Conservation (phyloP, 2,888 invertebrate genomes). For the Agriotes lineatus region DNA sequence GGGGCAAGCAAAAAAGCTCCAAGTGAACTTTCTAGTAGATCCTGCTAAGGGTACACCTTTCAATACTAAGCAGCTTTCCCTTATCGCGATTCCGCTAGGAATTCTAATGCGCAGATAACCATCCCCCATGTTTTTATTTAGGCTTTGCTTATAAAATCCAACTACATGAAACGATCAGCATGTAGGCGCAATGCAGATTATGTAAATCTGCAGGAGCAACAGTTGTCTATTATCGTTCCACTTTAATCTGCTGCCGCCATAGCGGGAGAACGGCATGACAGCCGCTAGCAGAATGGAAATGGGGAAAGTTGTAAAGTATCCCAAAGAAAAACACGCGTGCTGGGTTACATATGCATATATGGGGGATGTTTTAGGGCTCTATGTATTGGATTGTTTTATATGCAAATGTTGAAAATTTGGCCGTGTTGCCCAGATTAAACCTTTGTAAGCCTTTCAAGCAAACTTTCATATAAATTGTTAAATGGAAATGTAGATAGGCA, state of each 20-base stretch:
- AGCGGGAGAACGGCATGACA: neutral
- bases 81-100: neutral
- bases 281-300: neutral
- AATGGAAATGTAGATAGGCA: too few species aligned
- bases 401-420: too few species aligned
- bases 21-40: too few species aligned
- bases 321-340: neutral
- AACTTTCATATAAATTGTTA: too few species aligned
- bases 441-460: too few species aligned
- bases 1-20: too few species aligned
- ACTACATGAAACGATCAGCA: conserved; percentile 24
- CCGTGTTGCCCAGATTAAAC: too few species aligned
- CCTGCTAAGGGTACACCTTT: too few species aligned
- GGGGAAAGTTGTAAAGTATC: neutral
- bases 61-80: too few species aligned
- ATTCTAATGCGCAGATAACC: neutral
- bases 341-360: too few species aligned
- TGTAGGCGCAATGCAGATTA: conserved; percentile 30
- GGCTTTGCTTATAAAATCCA: conserved; percentile 15
- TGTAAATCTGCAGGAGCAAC: conserved; percentile 24
- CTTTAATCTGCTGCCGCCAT: conserved; percentile 20
- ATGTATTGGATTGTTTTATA: too few species aligned
- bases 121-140: conserved; percentile 13
- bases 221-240: conserved; percentile 27
- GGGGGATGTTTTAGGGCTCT: too few species aligned